Conservation (phyloP, 2,113 vertebrate genomes). For the Arothron firmamentum region DNA sequence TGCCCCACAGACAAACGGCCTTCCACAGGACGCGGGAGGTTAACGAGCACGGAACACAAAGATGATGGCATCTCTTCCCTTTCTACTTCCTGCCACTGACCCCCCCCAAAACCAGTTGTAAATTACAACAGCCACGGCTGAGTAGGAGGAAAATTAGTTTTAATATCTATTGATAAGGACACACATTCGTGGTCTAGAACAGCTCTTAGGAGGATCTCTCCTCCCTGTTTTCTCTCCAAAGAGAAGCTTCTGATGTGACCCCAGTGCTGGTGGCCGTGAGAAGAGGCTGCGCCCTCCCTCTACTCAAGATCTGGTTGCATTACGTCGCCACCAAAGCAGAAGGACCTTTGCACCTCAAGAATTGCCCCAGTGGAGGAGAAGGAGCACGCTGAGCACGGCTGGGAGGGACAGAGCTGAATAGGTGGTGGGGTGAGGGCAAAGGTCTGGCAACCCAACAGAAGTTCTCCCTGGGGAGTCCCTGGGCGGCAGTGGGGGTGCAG, state of each 20-base stretch:
- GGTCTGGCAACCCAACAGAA: slow-evolving; percentile 73
- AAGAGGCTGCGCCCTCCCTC: slow-evolving; percentile 36
- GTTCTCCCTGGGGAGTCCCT: slow-evolving; percentile 74
- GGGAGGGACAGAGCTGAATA: slow-evolving; percentile 61
- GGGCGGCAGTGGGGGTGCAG: slow-evolving; percentile 57
- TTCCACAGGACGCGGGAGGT: slow-evolving; percentile 58
- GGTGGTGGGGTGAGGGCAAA: slow-evolving; percentile 56
- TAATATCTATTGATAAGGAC: background rate
- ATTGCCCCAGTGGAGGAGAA: slow-evolving; percentile 34
- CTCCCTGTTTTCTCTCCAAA: slow-evolving; percentile 23
- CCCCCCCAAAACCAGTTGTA: slow-evolving; percentile 35
- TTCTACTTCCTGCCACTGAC: slow-evolving; percentile 61
- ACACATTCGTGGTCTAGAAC: background rate
- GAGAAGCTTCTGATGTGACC: slow-evolving; percentile 50
- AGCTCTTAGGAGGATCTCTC: slow-evolving; percentile 19
- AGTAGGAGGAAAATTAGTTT: slow-evolving; percentile 31
- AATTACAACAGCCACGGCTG: slow-evolving; percentile 54
- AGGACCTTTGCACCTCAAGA: slow-evolving; percentile 59
- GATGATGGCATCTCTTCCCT: slow-evolving; percentile 59
- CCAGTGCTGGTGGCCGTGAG: slow-evolving; percentile 34
- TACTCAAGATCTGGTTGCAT: slow-evolving; percentile 31
- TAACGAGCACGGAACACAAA: slow-evolving; percentile 64
- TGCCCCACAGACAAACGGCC: slow-evolving; percentile 40
- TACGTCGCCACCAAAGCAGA: slow-evolving; percentile 43
- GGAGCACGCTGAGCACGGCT: slow-evolving; percentile 61